Evolutionary conservation across 2,113 vertebrate genomes (phyloP).

Genomic region (Lepisosteus oculatus): DNA sequence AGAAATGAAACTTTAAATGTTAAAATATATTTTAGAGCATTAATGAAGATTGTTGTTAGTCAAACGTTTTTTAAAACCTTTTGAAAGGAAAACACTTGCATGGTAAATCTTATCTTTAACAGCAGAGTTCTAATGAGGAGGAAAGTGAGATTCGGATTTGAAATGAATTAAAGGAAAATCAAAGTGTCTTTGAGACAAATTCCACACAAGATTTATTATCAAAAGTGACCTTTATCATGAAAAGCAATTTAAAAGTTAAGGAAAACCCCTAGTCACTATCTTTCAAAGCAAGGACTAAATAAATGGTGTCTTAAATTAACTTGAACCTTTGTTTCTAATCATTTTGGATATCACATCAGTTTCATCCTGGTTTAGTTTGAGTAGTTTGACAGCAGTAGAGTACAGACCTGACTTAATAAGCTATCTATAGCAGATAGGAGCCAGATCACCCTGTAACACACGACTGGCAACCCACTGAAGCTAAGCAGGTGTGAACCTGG

Average conservation of each 20-base stretch:
- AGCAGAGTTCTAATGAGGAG: background rate
- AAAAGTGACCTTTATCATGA: background rate
- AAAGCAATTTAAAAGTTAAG: background rate
- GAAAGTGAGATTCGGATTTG: background rate
- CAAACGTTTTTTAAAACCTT: too few species aligned
- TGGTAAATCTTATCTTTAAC: too few species aligned
- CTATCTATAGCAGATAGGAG: too few species aligned
- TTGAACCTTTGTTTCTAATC: constrained; percentile 29
- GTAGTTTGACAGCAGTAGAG: constrained; percentile 49
- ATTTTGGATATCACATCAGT: constrained; percentile 47
- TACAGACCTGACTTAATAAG: constrained; percentile 53
- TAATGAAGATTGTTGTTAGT: too few species aligned
- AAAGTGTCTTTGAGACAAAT: too few species aligned
- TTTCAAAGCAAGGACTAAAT: constrained; percentile 5
- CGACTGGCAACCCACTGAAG: too few species aligned
- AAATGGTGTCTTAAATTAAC: constrained; percentile 21
- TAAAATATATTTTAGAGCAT: too few species aligned
- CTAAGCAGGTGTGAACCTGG: too few species aligned
- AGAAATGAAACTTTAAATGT: too few species aligned
- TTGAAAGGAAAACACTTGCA: too few species aligned
- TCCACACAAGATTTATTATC: too few species aligned
- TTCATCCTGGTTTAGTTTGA: constrained; percentile 42
- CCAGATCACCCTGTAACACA: too few species aligned
- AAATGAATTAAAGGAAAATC: constrained; percentile 4
- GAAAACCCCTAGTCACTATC: background rate